A percentile compares a stretch with the other conserved stretches of the same genome.
Conservation (phyloP, 2,888 invertebrate genomes). For the Autographa gamma region DNA sequence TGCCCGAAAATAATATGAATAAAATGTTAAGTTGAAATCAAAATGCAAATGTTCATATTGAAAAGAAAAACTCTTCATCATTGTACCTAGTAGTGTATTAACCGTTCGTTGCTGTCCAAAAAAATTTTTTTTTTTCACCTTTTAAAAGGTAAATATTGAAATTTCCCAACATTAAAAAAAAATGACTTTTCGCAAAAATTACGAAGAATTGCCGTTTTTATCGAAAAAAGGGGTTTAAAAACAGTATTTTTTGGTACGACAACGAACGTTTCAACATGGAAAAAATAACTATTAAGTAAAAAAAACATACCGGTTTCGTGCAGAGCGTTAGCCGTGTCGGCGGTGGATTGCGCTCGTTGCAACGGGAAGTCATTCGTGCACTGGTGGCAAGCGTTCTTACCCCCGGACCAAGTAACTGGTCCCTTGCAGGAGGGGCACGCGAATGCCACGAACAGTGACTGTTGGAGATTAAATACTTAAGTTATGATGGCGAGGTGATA, state of each 20-base stretch:
- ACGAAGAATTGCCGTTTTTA: no score
- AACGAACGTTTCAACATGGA: background rate
- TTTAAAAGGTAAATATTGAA: no score
- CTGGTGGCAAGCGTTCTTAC: slow-evolving; percentile 71
- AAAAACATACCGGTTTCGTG: slow-evolving; percentile 31
- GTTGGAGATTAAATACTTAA: slow-evolving; percentile 16
- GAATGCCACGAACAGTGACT: slow-evolving; percentile 81
- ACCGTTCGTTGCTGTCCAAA: slow-evolving; percentile 12
- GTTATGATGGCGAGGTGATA: no score
- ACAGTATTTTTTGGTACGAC: background rate
- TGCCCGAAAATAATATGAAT: background rate
- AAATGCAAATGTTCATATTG: background rate
- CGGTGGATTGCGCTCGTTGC: slow-evolving; percentile 32
- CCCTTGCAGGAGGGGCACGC: slow-evolving; percentile 81
- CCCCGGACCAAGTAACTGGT: slow-evolving; percentile 70
- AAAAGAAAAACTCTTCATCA: background rate
- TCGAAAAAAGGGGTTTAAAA: background rate
- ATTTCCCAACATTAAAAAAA: no score
- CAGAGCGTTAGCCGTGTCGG: slow-evolving; percentile 65
- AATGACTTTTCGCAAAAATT: no score
- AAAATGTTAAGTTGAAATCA: background rate
- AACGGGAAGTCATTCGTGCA: slow-evolving; percentile 71
- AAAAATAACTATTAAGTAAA: background rate
- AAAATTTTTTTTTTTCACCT: background rate
- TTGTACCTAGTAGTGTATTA: background rate